A percentile compares a stretch with the other conserved stretches of the same genome.
Evolutionary conservation across 1,140 invertebrate genomes (phyloP).

Genomic region (Wiebesia pumilae): DNA sequence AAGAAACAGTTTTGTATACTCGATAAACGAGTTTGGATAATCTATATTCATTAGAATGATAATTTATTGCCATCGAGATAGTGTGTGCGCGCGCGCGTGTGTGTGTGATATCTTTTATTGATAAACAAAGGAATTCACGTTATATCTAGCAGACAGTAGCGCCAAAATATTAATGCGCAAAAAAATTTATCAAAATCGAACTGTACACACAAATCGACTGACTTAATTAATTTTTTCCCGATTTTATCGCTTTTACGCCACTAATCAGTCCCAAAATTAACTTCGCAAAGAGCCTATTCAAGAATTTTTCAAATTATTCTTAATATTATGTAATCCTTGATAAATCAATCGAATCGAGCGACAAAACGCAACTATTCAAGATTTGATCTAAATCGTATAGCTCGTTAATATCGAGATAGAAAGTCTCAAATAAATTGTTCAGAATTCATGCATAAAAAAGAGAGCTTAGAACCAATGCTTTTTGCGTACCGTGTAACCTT

Average conservation of each 20-base stretch:
- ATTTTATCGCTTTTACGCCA: not conserved
- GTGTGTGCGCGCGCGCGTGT: too few species aligned
- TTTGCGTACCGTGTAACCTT: constrained; percentile 11
- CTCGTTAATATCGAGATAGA: not conserved
- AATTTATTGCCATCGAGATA: too few species aligned
- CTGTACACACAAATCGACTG: not conserved
- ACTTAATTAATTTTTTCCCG: not conserved
- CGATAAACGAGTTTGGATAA: too few species aligned
- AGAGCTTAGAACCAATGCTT: not conserved
- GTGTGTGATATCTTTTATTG: not conserved
- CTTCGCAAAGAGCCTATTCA: not conserved
- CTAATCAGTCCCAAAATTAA: not conserved
- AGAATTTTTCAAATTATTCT: not conserved
- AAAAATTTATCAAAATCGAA: not conserved
- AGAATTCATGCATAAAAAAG: not conserved
- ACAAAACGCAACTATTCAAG: not conserved
- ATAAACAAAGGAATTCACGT: not conserved
- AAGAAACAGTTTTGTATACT: too few species aligned
- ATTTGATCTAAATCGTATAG: not conserved
- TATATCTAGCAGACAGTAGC: not conserved
- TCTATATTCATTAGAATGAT: too few species aligned
- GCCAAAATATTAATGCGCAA: not conserved
- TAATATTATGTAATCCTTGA: not conserved
- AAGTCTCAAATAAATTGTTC: not conserved
- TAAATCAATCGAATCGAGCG: constrained; percentile 5